These are phyloP conservation scores for Amphimallon solstitiale DNA, from an alignment of 2,888 invertebrate species.

Conservation along the genomic window DNA sequence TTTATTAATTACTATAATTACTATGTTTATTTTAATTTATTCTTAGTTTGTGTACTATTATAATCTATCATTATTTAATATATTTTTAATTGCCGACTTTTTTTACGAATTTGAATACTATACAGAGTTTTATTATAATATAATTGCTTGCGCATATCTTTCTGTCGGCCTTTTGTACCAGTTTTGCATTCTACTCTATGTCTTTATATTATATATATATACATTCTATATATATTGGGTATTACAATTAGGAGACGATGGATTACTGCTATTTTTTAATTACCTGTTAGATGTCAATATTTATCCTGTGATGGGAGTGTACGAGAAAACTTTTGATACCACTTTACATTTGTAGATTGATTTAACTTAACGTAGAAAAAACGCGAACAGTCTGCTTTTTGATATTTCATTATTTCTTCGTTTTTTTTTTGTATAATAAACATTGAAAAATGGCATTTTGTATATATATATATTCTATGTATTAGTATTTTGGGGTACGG, in stretches of 20 bases:
- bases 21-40: slow-evolving; percentile 29
- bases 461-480: slow-evolving; percentile 46
- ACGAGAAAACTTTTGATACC: slow-evolving; percentile 53
- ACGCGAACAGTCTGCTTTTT: slow-evolving; percentile 22
- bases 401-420: slow-evolving; percentile 34
- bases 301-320: slow-evolving; percentile 10
- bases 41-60: slow-evolving; percentile 30
- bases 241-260: slow-evolving; percentile 15
- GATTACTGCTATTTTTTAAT: slow-evolving; percentile 23
- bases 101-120: slow-evolving; percentile 23
- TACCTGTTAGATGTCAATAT: slow-evolving; percentile 17
- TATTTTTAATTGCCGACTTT: slow-evolving; percentile 23
- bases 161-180: slow-evolving; percentile 37
- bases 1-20: slow-evolving; percentile 22
- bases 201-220: slow-evolving; percentile 32
- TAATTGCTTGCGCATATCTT: slow-evolving; percentile 27
- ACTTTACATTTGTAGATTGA: slow-evolving; percentile 54
- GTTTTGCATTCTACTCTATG: slow-evolving; percentile 38
- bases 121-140: slow-evolving; percentile 14
- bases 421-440: slow-evolving; percentile 47
- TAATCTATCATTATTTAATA: slow-evolving; percentile 26
- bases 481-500: slow-evolving; percentile 50
- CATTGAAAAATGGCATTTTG: slow-evolving; percentile 43
- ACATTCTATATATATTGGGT: slow-evolving; percentile 27
- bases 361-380: slow-evolving; percentile 42